Evolutionary conservation across 1,140 invertebrate species (phyloP).

Genomic region (Penaeus indicus): DNA sequence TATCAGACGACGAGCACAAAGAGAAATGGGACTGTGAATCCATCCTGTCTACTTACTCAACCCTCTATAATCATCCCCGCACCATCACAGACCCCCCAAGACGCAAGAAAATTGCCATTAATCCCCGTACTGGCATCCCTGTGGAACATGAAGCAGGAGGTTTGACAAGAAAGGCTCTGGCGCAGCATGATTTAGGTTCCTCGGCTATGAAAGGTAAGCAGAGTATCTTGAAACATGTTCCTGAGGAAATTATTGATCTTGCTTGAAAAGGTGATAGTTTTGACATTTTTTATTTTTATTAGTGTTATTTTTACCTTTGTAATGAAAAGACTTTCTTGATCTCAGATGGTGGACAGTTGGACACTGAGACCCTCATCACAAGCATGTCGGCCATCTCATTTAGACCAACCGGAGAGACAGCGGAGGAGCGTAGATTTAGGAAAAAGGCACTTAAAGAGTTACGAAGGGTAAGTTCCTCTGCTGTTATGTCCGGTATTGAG

Average conservation of each 20-base stretch:
- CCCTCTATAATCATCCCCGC: slow-evolving; percentile 91
- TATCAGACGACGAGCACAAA: slow-evolving; percentile 76
- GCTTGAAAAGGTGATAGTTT: not conserved
- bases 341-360: slow-evolving; percentile 24
- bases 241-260: not conserved
- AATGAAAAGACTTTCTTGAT: no score
- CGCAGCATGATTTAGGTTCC: slow-evolving; percentile 30
- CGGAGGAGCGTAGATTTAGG: slow-evolving; percentile 41
- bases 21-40: slow-evolving; percentile 95
- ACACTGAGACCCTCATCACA: slow-evolving; percentile 49
- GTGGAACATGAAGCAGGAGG: slow-evolving; percentile 23
- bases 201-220: not conserved
- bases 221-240: not conserved
- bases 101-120: slow-evolving; percentile 44
- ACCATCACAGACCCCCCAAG: slow-evolving; percentile 79
- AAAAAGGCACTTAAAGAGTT: slow-evolving; percentile 57
- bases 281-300: not conserved
- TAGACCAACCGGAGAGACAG: slow-evolving; percentile 48
- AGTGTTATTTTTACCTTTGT: not conserved
- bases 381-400: slow-evolving; percentile 54
- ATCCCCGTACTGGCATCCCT: slow-evolving; percentile 42
- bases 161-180: slow-evolving; percentile 65
- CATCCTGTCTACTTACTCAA: slow-evolving; percentile 90
- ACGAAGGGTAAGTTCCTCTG: slow-evolving; percentile 40
- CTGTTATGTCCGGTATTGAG: not conserved